Evolutionary conservation across 2,888 invertebrate species (phyloP), one percentile per base, ranked within the genome.

Genomic region (Folsomia candida): DNA sequence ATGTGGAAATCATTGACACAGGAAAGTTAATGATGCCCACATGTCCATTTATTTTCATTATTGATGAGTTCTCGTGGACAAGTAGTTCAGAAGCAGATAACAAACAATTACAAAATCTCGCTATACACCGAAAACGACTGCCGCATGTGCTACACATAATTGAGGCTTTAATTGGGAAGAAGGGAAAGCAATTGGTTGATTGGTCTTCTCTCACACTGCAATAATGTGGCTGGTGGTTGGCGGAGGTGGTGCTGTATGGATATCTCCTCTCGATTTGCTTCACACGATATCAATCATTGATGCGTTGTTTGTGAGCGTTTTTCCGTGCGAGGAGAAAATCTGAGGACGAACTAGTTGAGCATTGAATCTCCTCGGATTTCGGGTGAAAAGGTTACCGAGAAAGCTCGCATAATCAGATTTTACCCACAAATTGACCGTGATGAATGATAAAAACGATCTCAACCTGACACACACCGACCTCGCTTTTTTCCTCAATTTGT

Each of bases 351-450:
- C 51, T 51, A 73, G 58, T 67, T 26, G 65, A 47, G 14, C 29
- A 68, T 63, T 68, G 47, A 66, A 69, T 62, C 69, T 69, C 65
- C 72, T 69, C 64, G 63, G 71, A 71, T 71, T 71, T 69, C 51
- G 54, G 60, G 65, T 69, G 57, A 57, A 68, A 68, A 65, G 57
- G 60, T 59, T 63, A 54, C 6, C 51, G 65, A 27, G 58, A 58
- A 64, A 68, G 66, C 65, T 68, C 68, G 60, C 68, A 64, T 78
- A 78, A 78, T 76, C 75, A 76, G 70, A 76, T 78, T 76, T 72
- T 65, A 71, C 64, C 74, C 71, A 71, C 76, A 78, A 78, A 78
- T 78, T 78, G 78, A 78, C 75, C 76, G 76, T 78, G 78, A 78
- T 78, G 75, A 76, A 78, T 76, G 78, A 78, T 76, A 75, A 76